Conservation (phyloP, 2,888 invertebrate species). For the Chaitophorus viminalis region DNA sequence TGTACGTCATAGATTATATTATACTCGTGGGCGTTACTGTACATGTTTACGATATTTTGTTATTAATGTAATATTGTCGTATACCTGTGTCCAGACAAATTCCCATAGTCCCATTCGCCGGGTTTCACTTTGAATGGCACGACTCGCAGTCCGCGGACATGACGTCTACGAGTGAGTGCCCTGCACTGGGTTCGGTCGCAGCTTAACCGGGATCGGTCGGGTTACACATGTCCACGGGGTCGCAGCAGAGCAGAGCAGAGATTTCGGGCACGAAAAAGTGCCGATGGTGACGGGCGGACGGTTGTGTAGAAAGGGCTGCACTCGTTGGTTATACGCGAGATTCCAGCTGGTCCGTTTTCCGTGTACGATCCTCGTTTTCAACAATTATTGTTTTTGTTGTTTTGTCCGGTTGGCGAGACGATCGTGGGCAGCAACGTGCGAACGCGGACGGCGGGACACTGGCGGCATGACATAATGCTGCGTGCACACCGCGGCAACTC, state of each 20-base stretch:
- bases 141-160: constrained; percentile 9
- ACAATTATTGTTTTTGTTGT: too few relatives aligned
- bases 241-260: too few relatives aligned
- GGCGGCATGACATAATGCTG: neutral
- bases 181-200: neutral
- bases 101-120: constrained; percentile 66
- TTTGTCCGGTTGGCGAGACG: neutral
- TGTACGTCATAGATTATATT: too few relatives aligned
- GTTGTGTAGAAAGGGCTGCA: too few relatives aligned
- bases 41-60: too few relatives aligned
- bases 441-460: neutral
- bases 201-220: constrained; percentile 44
- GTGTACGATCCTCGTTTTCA: too few relatives aligned
- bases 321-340: too few relatives aligned
- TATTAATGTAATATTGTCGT: too few relatives aligned
- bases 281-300: too few relatives aligned
- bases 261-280: too few relatives aligned
- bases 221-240: constrained; percentile 10
- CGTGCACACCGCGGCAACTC: neutral
- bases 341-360: too few relatives aligned
- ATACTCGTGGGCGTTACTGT: too few relatives aligned
- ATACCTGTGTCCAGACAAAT: constrained; percentile 71
- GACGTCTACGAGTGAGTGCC: neutral
- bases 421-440: neutral
- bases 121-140: constrained; percentile 39